Evolutionary conservation across 2,888 invertebrate species (phyloP), one percentile per base, ranked within the genome.

Genomic region (Branchellion lobata): DNA sequence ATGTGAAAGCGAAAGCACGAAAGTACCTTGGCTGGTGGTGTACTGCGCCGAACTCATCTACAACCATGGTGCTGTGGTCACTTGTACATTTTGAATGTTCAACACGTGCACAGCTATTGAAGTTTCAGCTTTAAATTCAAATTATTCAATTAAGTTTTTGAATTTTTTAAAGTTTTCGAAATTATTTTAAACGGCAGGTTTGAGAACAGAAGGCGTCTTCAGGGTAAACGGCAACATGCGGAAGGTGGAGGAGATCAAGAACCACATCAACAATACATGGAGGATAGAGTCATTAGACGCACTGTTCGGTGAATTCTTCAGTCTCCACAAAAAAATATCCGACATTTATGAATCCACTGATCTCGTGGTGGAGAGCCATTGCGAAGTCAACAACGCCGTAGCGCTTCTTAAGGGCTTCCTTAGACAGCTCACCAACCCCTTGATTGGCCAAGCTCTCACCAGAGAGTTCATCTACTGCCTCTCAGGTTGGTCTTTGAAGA

Each of bases 31-130:
- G 5, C 77, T 77, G 14, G 77, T 77, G 8, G 65, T 65, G 33
- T n/a, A 51, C 11, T 33, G 34, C 14, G 29, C 53, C 61, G 33
- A 77, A 36, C 33, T 77, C 65, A 77, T 77, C 31, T 57, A 14
- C 34, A 21, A 77, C 11, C 31, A 77, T 57, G 77, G 77, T 77
- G n/a, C n/a, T n/a, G n/a, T n/a, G n/a, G n/a, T n/a, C n/a, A n/a
- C n/a, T n/a, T n/a, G n/a, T n/a, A n/a, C n/a, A n/a, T n/a, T n/a
- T n/a, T n/a, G n/a, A n/a, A n/a, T n/a, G n/a, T n/a, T n/a, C 33
- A 24, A n/a, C 36, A 21, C 47, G 5, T 31, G 18, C 31, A 29
- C n/a, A 21, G 14, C 57, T 65, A 27, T 51, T n/a, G n/a, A n/a
- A n/a, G n/a, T 53, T 57, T 53, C n/a, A 51, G 40, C 5, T 31